These are phyloP conservation scores for Takifugu ocellatus DNA, from an alignment of 2,797 vertebrate genomes.

Conservation along the genomic window DNA sequence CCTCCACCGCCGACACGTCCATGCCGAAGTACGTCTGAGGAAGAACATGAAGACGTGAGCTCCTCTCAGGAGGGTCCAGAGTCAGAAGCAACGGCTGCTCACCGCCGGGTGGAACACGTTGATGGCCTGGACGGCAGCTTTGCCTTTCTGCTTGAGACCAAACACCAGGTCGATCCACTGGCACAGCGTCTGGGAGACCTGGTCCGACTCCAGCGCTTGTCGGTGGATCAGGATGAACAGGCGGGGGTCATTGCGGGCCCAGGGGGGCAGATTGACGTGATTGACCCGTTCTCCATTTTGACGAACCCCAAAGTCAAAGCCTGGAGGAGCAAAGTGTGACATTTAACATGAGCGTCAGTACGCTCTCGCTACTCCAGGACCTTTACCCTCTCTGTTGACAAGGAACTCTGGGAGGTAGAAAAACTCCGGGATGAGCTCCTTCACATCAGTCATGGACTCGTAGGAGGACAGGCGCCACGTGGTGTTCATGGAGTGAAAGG, in stretches of 20 bases:
- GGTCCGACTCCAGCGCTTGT: constrained; percentile 94
- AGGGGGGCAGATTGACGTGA: constrained; percentile 94
- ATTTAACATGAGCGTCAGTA: neutral
- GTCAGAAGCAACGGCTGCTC: constrained; percentile 54
- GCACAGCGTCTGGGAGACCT: constrained; percentile 94
- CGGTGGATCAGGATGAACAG: constrained; percentile 96
- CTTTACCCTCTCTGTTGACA: constrained; percentile 94
- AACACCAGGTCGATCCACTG: constrained; percentile 99
- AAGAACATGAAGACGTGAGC: neutral
- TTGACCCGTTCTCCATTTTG: constrained; percentile 97
- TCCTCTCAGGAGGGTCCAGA: neutral
- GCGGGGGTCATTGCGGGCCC: constrained; percentile 95
- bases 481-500: constrained; percentile 98
- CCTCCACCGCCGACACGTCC: constrained; percentile 97
- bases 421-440: constrained; percentile 97
- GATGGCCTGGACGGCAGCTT: constrained; percentile 95
- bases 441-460: constrained; percentile 99
- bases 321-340: constrained; percentile 56
- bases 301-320: constrained; percentile 97
- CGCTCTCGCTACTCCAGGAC: no score
- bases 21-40: constrained; percentile 96
- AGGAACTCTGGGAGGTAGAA: constrained; percentile 98
- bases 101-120: constrained; percentile 99
- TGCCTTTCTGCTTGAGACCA: constrained; percentile 98
- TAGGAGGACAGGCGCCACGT: constrained; percentile 98